A percentile compares a stretch with the other conserved stretches of the same genome.
phyloP scores from a whole-genome alignment of 2,888 invertebrate species.

The Torymus auratus region DNA sequence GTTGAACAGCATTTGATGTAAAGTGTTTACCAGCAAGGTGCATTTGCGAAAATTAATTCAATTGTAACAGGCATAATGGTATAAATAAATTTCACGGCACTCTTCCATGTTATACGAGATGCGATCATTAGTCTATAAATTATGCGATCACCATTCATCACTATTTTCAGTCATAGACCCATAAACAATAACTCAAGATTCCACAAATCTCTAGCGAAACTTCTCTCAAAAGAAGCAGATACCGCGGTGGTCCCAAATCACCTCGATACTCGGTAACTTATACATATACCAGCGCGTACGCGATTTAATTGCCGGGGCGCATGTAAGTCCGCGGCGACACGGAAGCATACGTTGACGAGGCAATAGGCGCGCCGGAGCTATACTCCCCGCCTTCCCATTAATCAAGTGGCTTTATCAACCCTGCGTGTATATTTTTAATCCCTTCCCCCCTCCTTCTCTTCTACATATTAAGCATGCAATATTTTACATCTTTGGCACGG shows the following conservation, averaged over 20 bases:
- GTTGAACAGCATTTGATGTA: no score
- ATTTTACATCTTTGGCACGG: constrained; percentile 41
- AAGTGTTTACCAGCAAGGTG: no score
- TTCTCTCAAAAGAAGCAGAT: no score
- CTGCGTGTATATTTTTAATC: constrained; percentile 28
- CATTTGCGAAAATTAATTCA: no score
- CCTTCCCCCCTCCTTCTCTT: not conserved
- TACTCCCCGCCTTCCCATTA: constrained; percentile 15
- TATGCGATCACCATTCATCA: no score
- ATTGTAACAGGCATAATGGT: no score
- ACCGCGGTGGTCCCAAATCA: constrained; percentile 20
- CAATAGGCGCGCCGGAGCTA: constrained; percentile 13
- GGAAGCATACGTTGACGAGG: constrained; percentile 38
- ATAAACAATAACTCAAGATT: no score
- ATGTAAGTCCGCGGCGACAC: constrained; percentile 39
- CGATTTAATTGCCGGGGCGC: constrained; percentile 49
- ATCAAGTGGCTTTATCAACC: constrained; percentile 51
- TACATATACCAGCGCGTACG: not conserved
- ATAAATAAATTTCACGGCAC: no score
- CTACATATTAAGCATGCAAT: constrained; percentile 21
- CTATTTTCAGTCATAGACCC: no score
- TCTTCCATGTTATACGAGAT: no score
- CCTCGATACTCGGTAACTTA: constrained; percentile 35
- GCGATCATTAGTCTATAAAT: no score
- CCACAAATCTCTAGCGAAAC: no score